Evolutionary conservation across 2,113 vertebrate genomes (phyloP), one percentile per base, ranked within the genome.

Genomic region (Gobius niger): DNA sequence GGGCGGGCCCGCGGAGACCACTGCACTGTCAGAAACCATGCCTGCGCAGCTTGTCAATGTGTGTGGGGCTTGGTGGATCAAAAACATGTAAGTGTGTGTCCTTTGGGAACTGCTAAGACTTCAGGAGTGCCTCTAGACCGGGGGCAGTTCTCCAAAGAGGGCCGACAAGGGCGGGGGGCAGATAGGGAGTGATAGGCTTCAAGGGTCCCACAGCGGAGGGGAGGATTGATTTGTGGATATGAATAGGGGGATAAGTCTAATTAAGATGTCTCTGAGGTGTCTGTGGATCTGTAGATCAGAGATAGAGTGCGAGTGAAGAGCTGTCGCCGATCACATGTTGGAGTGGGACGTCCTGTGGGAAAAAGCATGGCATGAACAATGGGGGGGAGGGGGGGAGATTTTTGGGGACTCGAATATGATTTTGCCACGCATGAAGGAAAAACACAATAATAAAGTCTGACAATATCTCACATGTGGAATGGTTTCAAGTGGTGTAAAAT

Each of bases 1-100:
- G 84, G 84, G 84, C 85, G 85, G 77, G 81, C 78, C 88, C 82
- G 46, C 81, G 78, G 89, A 89, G 89, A 89, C 85, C 85, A 57
- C 81, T 81, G 85, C 80, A 79, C 76, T 78, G 75, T 88, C 85
- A 88, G 86, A 40, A 57, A 24, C 10, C 18, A 49, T 15, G 50
- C 15, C 42, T 18, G 70, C 40, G 71, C 52, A 65, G 40, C 56
- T 42, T 49, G 60, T 63, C 50, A 14, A 19, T 44, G 49, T 16
- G 59, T 14, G 11, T 14, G 52, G 53, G 47, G 61, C 15, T 52
- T 19, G 50, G 40, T 24, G 60, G 71, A 79, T 72, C 71, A 73
- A 67, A 24, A 78, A 68, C 52, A 73, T 65, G 67, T 49, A 73
- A 59, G 34, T 63, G 47, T 73, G 60, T 16, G 51, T 88, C 85